Evolutionary conservation across 2,888 invertebrate genomes (phyloP).

Genomic region (Reticulitermes lucifugus): DNA sequence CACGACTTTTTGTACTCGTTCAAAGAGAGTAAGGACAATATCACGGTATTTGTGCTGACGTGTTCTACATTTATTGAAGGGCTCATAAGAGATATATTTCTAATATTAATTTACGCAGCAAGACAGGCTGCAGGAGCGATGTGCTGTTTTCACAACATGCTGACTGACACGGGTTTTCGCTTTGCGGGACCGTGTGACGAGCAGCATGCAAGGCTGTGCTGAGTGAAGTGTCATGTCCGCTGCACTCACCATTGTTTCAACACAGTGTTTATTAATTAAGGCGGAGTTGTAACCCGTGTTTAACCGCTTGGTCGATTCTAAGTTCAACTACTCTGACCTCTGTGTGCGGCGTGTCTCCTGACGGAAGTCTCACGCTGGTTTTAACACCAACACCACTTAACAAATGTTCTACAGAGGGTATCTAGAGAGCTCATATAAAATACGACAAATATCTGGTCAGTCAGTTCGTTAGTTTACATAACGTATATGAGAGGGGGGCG

Average conservation of each 20-base stretch:
- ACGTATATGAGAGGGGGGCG: too few species aligned
- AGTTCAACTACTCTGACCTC: conserved; percentile 16
- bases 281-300: conserved; percentile 29
- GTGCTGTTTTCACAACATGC: neutral
- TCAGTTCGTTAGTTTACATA: too few species aligned
- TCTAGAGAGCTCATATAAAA: too few species aligned
- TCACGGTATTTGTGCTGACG: too few species aligned
- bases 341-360: neutral
- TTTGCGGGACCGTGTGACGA: conserved; percentile 9
- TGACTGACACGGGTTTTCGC: conserved; percentile 31
- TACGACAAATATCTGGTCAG: too few species aligned
- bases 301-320: conserved; percentile 8
- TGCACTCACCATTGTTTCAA: neutral
- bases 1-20: too few species aligned
- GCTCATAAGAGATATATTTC: neutral
- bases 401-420: neutral
- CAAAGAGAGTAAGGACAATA: too few species aligned
- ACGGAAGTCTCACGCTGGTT: neutral
- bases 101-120: neutral
- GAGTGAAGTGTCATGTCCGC: conserved; percentile 22
- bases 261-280: conserved; percentile 23
- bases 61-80: too few species aligned
- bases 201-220: neutral
- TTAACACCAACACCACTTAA: neutral
- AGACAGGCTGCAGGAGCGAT: too few species aligned